Percentiles rank a stretch among this genome's conserved stretches.
Conservation (phyloP, 2,888 invertebrate species). For the Phaedon cochleariae region DNA sequence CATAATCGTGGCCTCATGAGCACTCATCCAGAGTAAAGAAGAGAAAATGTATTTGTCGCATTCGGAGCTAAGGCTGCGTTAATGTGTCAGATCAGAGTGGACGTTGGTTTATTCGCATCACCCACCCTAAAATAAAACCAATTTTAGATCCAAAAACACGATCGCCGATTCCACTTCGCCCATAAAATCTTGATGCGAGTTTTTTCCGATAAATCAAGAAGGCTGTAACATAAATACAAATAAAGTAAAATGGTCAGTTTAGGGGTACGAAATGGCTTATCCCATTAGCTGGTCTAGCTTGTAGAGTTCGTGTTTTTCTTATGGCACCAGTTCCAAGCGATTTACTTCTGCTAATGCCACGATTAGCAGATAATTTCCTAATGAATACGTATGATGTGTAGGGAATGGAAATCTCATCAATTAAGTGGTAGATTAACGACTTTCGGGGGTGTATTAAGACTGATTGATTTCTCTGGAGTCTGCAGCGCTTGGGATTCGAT, state of each 20-base stretch:
- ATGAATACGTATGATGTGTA: slow-evolving; percentile 58
- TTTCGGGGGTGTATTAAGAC: slow-evolving; percentile 52
- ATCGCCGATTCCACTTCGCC: slow-evolving; percentile 7
- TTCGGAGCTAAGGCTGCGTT: background rate
- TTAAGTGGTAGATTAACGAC: slow-evolving; percentile 56
- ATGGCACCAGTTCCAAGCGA: slow-evolving; percentile 48
- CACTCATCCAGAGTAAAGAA: too few relatives aligned
- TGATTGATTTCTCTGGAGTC: slow-evolving; percentile 51
- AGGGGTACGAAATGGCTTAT: slow-evolving; percentile 36
- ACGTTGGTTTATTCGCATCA: background rate
- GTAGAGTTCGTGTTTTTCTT: slow-evolving; percentile 42
- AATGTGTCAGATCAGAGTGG: background rate
- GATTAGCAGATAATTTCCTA: slow-evolving; percentile 58
- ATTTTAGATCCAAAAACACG: slow-evolving; percentile 2
- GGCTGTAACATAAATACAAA: slow-evolving; percentile 42
- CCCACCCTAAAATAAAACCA: slow-evolving; percentile 1
- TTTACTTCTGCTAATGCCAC: slow-evolving; percentile 53
- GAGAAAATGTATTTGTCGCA: background rate
- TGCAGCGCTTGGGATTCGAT: slow-evolving; percentile 39
- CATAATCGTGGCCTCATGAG: too few relatives aligned
- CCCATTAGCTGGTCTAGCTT: slow-evolving; percentile 37
- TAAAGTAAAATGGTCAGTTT: slow-evolving; percentile 43
- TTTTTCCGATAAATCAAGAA: slow-evolving; percentile 43
- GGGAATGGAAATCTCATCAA: slow-evolving; percentile 55
- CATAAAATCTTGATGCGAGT: slow-evolving; percentile 34